Percentiles rank a stretch among this genome's conserved stretches.
Evolutionary conservation across 1,140 invertebrate species (phyloP).

Genomic region (Saccostrea glomerata): DNA sequence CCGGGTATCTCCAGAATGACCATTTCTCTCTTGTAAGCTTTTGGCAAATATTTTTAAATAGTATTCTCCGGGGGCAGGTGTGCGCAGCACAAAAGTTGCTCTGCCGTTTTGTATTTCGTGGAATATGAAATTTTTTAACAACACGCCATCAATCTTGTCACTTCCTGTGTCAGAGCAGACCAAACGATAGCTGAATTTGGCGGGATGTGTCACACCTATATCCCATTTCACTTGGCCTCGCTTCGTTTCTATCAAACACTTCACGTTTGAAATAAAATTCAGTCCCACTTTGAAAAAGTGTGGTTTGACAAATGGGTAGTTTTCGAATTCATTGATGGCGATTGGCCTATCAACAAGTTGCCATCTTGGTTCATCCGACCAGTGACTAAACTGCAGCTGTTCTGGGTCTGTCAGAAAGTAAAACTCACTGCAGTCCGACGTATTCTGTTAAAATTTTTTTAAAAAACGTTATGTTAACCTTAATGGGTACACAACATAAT

Average conservation of each 20-base stretch:
- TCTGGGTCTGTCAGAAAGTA: slow-evolving; percentile 79
- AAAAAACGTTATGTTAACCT: background rate
- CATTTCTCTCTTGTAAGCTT: slow-evolving; percentile 66
- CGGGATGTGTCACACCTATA: slow-evolving; percentile 72
- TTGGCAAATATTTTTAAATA: slow-evolving; percentile 78
- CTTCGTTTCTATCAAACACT: slow-evolving; percentile 72
- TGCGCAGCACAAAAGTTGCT: slow-evolving; percentile 73
- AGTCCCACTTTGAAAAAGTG: slow-evolving; percentile 78
- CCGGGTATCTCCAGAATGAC: slow-evolving; percentile 68
- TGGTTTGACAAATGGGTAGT: slow-evolving; percentile 78
- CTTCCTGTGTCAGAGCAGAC: slow-evolving; percentile 29
- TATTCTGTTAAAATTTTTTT: slow-evolving; percentile 59
- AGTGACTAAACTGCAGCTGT: slow-evolving; percentile 77
- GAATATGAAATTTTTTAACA: slow-evolving; percentile 50
- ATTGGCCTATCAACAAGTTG: slow-evolving; percentile 74
- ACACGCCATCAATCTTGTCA: slow-evolving; percentile 28
- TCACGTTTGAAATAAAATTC: slow-evolving; percentile 75
- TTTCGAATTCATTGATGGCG: slow-evolving; percentile 75
- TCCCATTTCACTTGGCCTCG: slow-evolving; percentile 72
- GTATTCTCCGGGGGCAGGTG: slow-evolving; percentile 74
- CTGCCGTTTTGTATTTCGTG: slow-evolving; percentile 53
- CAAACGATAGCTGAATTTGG: slow-evolving; percentile 75
- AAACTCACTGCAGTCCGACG: slow-evolving; percentile 68
- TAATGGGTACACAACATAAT: background rate
- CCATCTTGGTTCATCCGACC: slow-evolving; percentile 77